Base-by-base conservation (phyloP, 2,888 invertebrate genomes). In the Flexamia atlantica region DNA sequence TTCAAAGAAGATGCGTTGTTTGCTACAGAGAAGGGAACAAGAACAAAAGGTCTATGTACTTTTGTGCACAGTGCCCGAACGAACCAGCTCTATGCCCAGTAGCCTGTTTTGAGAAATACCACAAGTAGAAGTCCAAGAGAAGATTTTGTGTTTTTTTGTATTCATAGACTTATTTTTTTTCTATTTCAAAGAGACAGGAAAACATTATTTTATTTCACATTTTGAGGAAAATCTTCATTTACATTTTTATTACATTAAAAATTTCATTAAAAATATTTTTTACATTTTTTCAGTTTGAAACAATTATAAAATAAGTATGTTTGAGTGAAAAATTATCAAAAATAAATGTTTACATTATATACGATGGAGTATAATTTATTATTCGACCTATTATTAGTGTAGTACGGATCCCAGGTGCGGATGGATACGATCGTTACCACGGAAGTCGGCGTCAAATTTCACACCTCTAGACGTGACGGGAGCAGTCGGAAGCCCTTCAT, bases 361-460 rank as follows among this genome's bases (percentile, higher is more conserved):
- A 60, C 60, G 25, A 60, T 5, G 17, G 7, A 60, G 23, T 60
- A 25, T 60, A 23, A 60, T 17, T 60, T 60, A 60, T 60, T 60
- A 23, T 23, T 60, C 60, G 25, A 20, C 60, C 60, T 20, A 20
- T 60, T 17, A 9, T 25, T 7, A 60, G 60, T 60, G 25, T 4
- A 25, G 14, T 60, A 20, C 60, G 20, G 25, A 60, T 60, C 23
- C 60, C 60, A 60, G 60, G 60, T 60, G 23, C 60, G 20, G 60
- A n/a, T n/a, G n/a, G n/a, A n/a, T n/a, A n/a, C n/a, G n/a, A n/a
- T n/a, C n/a, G n/a, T n/a, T n/a, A n/a, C 60, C 60, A 60, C 25
- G 60, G 60, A 60, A 60, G 20, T 60, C 3, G 60, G 25, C 60
- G 60, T 60, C 60, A 60, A 60, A 23, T 60, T 60, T 60, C 60